Base-by-base conservation (phyloP, 2,888 invertebrate species). In the Hyalella azteca region DNA sequence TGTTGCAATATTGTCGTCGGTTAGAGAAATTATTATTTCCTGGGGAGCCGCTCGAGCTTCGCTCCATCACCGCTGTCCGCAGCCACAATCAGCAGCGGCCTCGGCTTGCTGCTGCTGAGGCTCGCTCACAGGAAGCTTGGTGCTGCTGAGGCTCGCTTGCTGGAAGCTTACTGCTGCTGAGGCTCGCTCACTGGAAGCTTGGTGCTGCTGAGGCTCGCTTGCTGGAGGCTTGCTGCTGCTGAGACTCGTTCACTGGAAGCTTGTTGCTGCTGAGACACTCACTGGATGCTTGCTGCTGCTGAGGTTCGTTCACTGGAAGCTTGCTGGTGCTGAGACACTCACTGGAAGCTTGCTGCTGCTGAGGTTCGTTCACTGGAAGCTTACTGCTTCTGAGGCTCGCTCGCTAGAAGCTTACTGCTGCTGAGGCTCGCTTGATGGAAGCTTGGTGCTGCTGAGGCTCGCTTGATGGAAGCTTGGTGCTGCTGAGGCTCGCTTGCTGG, bases 1-100 rank as follows among this genome's bases (percentile, higher is more conserved):
- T 66, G 66, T 66, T 66, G 66, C 66, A 66, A 66, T 66, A 66
- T 66, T 66, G 66, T 66, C 66, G 66, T 66, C 66, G 66, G 66
- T 66, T 66, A 66, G 66, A 66, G 66, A 66, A 66, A 66, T 66
- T 66, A 66, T 66, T 66, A 66, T 66, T 66, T 66, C 39, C 36
- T 39, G 4, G 66, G 66, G 66, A 66, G 29, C 66, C 66, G 66
- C 66, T 66, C 36, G 36, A n/a, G 66, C 29, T 29, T 29, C 66
- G 66, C 66, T 66, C 66, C 66, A 66, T 66, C 66, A 66, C 66
- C 36, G 66, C 66, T 29, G 36, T 15, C 66, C 66, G 32, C 36
- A 36, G 36, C 36, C 66, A 36, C 66, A 66, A 45, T 66, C 66
- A 66, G 66, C 66, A 19, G 29, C 19, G 7, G 36, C 11, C 36